Conservation (phyloP, 2,113 vertebrate species). For the Illadopsis cleaveri region DNA sequence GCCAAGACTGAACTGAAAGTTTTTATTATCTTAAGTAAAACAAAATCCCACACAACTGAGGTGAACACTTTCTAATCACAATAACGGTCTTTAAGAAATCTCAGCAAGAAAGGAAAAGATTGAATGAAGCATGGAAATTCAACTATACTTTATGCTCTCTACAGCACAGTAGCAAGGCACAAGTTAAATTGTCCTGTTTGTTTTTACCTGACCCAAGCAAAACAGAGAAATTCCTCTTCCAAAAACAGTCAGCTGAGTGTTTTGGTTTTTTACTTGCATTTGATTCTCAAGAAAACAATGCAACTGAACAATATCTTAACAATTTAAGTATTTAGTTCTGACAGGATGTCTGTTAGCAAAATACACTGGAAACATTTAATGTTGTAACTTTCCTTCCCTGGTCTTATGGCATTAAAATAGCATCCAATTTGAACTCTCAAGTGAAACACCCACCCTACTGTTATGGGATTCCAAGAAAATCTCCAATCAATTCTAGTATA, state of each 20-base stretch:
- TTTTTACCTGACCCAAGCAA: background rate
- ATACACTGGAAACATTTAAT: background rate
- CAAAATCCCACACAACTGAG: background rate
- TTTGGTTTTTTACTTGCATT: background rate
- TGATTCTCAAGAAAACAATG: background rate
- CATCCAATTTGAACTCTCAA: background rate
- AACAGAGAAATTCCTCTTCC: background rate
- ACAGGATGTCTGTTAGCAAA: background rate
- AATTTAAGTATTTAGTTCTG: background rate
- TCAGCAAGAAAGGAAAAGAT: background rate
- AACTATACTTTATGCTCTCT: background rate
- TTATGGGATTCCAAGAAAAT: background rate
- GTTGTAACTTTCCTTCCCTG: background rate
- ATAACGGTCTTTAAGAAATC: background rate
- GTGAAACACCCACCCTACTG: background rate
- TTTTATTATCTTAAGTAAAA: background rate
- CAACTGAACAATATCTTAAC: background rate
- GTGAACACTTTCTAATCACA: background rate
- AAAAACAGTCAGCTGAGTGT: background rate
- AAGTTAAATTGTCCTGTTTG: background rate
- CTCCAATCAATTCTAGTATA: background rate
- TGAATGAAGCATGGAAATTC: background rate
- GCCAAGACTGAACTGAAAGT: background rate
- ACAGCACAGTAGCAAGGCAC: background rate
- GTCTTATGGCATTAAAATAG: background rate